Base-by-base conservation (phyloP, 1,140 invertebrate species). In the Ceratina calcarata region DNA sequence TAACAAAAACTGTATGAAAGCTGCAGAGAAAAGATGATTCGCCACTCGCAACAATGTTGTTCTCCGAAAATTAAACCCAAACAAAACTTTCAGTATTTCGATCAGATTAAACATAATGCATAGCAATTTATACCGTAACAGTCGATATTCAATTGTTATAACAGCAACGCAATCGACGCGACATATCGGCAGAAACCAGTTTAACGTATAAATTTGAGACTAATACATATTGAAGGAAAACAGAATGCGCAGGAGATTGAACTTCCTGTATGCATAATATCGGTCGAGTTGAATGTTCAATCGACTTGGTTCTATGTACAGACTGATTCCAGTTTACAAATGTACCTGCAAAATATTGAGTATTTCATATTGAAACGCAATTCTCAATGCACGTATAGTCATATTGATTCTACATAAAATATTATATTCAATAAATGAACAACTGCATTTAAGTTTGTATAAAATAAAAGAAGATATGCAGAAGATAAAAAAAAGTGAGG, bases 181-280 rank as follows among this genome's bases (percentile, higher is more conserved):
- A 27, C 53, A n/a, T 60, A 66, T 75, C 62, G 73, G 58, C 32
- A 67, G 73, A 58, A 24, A 7, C 37, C 32, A 60, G 32, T 49
- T 68, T 22, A 27, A 13, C 51, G 74, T 58, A 68, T 60, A 68
- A 75, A 76, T 76, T 68, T 76, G 0, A 49, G 65, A 76, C 55
- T 76, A 76, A 68, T 76, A 68, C 22, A 68, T 10, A 49, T 51
- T 37, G 37, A 60, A 51, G 22, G 74, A 76, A 76, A 68, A 76
- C 27, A 76, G 74, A 76, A 76, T 76, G 24, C 64, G 0, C 74
- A 45, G 65, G 64, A 76, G 53, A 76, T 76, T 68, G 74, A 68
- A 76, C 53, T 76, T 76, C 74, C 74, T 67, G 64, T 18, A 45
- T 60, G 64, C 65, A 68, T 76, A 76, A 68, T 75, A n/a, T 58